These are phyloP conservation scores for Scaptodrosophila lebanonensis DNA, from an alignment of 1,140 invertebrate species.

Conservation along the genomic window DNA sequence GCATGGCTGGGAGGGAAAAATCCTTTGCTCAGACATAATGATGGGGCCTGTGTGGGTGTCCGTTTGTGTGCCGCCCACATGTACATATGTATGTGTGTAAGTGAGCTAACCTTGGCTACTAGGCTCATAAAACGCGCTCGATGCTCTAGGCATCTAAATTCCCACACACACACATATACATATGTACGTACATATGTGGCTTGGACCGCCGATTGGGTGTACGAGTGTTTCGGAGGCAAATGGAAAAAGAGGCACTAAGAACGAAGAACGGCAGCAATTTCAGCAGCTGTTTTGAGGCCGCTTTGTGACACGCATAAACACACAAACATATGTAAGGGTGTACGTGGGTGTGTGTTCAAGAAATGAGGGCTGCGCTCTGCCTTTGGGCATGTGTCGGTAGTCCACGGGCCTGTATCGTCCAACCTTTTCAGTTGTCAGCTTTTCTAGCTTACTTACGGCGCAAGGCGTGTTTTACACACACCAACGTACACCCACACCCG, in stretches of 20 bases:
- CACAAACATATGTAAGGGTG: background rate
- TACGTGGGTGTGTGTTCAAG: slow-evolving; percentile 8
- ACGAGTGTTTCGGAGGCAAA: background rate
- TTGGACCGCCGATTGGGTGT: slow-evolving; percentile 38
- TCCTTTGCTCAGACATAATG: slow-evolving; percentile 54
- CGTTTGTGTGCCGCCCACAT: slow-evolving; percentile 11
- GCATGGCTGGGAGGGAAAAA: slow-evolving; percentile 8
- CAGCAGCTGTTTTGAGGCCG: slow-evolving; percentile 32
- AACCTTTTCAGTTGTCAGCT: too few relatives aligned
- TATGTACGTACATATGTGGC: too few relatives aligned
- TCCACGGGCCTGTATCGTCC: too few relatives aligned
- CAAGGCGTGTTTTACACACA: too few relatives aligned
- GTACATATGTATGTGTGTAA: slow-evolving; percentile 15
- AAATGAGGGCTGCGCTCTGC: slow-evolving; percentile 37
- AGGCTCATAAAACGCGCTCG: slow-evolving; percentile 53
- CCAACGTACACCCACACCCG: too few relatives aligned
- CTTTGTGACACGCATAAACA: too few relatives aligned
- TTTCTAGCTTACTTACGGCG: too few relatives aligned
- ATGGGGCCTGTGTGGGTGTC: slow-evolving; percentile 35
- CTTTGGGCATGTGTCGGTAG: too few relatives aligned
- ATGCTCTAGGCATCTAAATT: slow-evolving; percentile 27
- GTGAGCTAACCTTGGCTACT: slow-evolving; percentile 55
- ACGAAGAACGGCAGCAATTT: slow-evolving; percentile 21
- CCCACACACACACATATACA: too few relatives aligned
- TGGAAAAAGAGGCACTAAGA: background rate